Base-by-base conservation (phyloP, 2,113 vertebrate genomes). In the Hemiprocne comata region DNA sequence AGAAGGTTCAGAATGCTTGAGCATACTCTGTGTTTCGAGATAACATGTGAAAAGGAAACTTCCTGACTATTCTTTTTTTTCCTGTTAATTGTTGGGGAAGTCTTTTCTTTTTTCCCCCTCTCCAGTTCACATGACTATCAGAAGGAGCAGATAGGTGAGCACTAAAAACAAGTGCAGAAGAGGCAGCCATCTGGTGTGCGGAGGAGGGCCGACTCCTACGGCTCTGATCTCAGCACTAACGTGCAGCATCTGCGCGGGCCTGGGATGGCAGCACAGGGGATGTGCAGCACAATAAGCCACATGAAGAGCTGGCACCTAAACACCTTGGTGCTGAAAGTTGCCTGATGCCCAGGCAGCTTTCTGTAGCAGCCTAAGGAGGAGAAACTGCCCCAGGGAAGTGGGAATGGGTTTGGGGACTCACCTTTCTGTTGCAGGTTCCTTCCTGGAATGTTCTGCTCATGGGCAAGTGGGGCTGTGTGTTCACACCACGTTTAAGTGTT, bases 151-250 rank as follows among this genome's bases (percentile, higher is more conserved):
- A 81, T 95, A 95, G 94, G 94, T 95, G 81, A 91, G 84, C 90
- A 80, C 87, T 87, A 64, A 93, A 94, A 95, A 83, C 88, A 95
- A 86, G 36, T 3, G 5, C 93, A 88, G 89, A 71, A 64, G 89
- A 91, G 62, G 61, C 4, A 96, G 78, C 84, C 97, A 97, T 97
- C 96, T 97, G 97, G 86, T 94, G 91, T 95, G 95, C 57, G 96
- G 97, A 97, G 96, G 97, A 96, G 96, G 91, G 81, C 80, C 1
- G 21, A 95, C 96, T 96, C 97, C 97, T 90, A 97, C 97, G 10
- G 92, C 84, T 90, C 93, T 69, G 87, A 96, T 93, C 96, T 96
- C 86, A 58, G 94, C 94, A 85, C 72, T 13, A 92, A 89, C 10
- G 16, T 51, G 34, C 69, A 67, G 95, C 95, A 95, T 95, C 95